Percentiles rank a stretch among this genome's conserved stretches.
Evolutionary conservation across 2,797 vertebrate genomes (phyloP).

Genomic region (Mus caroli): DNA sequence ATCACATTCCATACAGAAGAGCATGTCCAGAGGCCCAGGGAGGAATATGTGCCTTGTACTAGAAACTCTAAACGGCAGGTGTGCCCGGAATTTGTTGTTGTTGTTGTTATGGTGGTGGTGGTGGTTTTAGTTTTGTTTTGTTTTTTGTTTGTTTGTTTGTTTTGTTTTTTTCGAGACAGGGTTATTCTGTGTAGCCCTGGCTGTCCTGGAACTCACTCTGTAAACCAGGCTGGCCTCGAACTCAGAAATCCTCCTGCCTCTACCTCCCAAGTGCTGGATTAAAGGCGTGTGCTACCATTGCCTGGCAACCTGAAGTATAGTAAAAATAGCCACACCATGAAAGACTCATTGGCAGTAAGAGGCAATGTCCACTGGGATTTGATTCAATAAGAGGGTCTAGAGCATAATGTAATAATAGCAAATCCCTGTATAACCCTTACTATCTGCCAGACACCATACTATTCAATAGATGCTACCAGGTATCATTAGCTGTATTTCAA

Average conservation of each 20-base stretch:
- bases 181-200: too few relatives aligned
- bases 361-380: background rate
- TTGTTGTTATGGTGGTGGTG: too few relatives aligned
- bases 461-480: background rate
- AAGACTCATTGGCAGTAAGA: background rate
- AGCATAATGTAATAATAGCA: background rate
- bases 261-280: too few relatives aligned
- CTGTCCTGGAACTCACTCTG: too few relatives aligned
- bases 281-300: too few relatives aligned
- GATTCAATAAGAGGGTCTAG: background rate
- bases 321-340: background rate
- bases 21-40: rapidly evolving
- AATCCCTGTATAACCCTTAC: background rate
- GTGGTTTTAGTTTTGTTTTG: too few relatives aligned
- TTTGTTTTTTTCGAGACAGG: too few relatives aligned
- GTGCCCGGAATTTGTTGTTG: background rate
- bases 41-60: rapidly evolving
- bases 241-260: too few relatives aligned
- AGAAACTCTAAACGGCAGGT: background rate
- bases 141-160: too few relatives aligned
- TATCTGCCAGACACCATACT: background rate
- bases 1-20: background rate
- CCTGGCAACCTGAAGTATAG: too few relatives aligned
- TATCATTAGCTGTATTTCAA: conserved; percentile 4
- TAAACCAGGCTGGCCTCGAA: too few relatives aligned